These are phyloP conservation scores for Mystacornis crossleyi DNA, from an alignment of 2,113 vertebrate genomes.

Conservation along the genomic window DNA sequence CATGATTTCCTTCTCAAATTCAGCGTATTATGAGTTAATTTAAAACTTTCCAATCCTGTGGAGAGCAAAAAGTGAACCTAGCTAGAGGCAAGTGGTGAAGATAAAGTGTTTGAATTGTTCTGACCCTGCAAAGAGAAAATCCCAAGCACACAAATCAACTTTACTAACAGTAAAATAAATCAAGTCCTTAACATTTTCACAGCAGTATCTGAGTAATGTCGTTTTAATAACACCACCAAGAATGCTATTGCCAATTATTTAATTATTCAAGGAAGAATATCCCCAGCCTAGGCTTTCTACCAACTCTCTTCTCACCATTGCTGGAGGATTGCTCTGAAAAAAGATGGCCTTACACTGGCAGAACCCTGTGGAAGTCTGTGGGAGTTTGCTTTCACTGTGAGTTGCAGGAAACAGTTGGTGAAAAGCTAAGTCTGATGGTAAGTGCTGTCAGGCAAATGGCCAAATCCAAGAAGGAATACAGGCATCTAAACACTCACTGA, in stretches of 20 bases:
- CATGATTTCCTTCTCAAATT: not conserved
- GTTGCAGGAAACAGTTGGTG: constrained; percentile 37
- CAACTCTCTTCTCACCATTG: not conserved
- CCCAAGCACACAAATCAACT: not conserved
- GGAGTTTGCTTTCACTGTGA: constrained; percentile 45
- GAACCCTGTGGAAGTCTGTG: constrained; percentile 15
- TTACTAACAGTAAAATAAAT: not conserved
- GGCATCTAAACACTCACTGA: not conserved
- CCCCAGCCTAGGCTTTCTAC: not conserved
- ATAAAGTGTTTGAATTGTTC: not conserved
- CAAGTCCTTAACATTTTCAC: not conserved
- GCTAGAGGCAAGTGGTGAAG: not conserved
- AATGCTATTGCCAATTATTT: not conserved
- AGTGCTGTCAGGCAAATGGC: constrained; percentile 12
- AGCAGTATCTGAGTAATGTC: not conserved
- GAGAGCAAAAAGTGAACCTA: not conserved
- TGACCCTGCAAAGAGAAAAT: constrained; percentile 10
- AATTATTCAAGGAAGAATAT: constrained; percentile 31
- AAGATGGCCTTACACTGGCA: not conserved
- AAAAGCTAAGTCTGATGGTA: constrained; percentile 6
- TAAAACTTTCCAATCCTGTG: not conserved
- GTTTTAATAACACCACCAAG: not conserved
- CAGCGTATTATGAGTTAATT: not conserved
- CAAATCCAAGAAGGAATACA: not conserved
- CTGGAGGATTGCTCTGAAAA: not conserved